These are phyloP conservation scores for Arbacia lixula DNA, from an alignment of 53 echinoderm and acorn worm genomes.

Conservation along the genomic window DNA sequence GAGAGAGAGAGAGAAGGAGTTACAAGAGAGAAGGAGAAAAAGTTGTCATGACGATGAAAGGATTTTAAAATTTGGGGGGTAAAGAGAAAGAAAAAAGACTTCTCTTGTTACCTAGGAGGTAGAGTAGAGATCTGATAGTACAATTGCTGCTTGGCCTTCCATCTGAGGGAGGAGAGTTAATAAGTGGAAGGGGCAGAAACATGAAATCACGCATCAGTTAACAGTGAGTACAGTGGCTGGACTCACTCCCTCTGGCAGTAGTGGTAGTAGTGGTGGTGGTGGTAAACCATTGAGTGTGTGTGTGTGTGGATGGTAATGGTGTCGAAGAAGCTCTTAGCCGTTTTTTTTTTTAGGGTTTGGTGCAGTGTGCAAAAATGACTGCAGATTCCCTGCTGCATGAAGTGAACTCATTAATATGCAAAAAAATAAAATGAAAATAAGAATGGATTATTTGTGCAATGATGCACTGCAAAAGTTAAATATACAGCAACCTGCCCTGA, in stretches of 20 bases:
- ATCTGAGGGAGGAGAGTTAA: slow-evolving; percentile 68
- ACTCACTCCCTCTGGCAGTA: slow-evolving; percentile 55
- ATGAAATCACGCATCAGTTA: slow-evolving; percentile 45
- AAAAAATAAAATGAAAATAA: too few relatives aligned
- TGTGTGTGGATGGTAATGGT: slow-evolving; percentile 36
- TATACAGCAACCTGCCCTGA: too few relatives aligned
- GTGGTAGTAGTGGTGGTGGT: slow-evolving; percentile 33
- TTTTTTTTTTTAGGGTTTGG: slow-evolving; percentile 12
- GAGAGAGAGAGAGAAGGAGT: too few relatives aligned
- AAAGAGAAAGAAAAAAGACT: slow-evolving; percentile 21
- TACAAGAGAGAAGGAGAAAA: background rate
- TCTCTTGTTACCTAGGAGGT: slow-evolving; percentile 63
- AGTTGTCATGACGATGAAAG: too few relatives aligned
- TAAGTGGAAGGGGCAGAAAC: slow-evolving; percentile 58
- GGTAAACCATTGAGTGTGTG: slow-evolving; percentile 26
- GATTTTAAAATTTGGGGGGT: background rate
- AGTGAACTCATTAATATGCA: slow-evolving; percentile 30
- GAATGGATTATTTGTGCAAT: too few relatives aligned
- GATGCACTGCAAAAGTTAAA: too few relatives aligned
- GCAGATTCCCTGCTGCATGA: too few relatives aligned
- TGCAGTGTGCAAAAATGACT: slow-evolving; percentile 35
- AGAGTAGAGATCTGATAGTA: slow-evolving; percentile 83
- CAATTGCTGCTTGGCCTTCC: slow-evolving; percentile 80
- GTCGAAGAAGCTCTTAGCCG: slow-evolving; percentile 11
- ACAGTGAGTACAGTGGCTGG: slow-evolving; percentile 32